Evolutionary conservation across 2,797 vertebrate species (phyloP).

Genomic region (Sandelia bainsii): DNA sequence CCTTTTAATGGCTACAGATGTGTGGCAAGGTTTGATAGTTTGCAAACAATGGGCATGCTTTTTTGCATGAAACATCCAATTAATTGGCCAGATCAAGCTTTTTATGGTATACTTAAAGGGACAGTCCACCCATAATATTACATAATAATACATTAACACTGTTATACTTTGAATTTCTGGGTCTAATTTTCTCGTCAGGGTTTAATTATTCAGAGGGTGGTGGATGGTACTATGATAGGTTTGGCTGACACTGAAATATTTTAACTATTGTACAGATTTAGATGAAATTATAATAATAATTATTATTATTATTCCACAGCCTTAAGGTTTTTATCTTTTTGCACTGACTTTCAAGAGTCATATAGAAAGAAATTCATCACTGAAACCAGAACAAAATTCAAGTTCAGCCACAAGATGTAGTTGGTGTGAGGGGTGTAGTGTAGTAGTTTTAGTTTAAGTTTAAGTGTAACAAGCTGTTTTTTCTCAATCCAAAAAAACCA

Average conservation of each 20-base stretch:
- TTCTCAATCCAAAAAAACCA: too few species aligned
- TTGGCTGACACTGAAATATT: neutral
- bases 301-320: too few species aligned
- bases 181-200: neutral
- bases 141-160: conserved; percentile 38
- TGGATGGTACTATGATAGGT: too few species aligned
- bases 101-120: conserved; percentile 19
- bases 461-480: too few species aligned
- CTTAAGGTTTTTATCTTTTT: too few species aligned
- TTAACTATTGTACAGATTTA: neutral
- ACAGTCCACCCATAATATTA: conserved; percentile 12
- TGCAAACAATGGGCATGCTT: conserved; percentile 27
- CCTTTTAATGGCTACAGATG: conserved; percentile 29
- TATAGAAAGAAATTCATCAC: too few species aligned
- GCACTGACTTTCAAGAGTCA: too few species aligned
- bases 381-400: too few species aligned
- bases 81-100: conserved; percentile 18
- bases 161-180: neutral
- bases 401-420: too few species aligned
- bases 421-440: too few species aligned
- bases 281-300: too few species aligned
- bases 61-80: conserved; percentile 12
- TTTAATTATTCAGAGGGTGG: neutral
- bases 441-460: too few species aligned
- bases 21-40: conserved; percentile 1